These are phyloP conservation scores for Triops longicaudatus DNA, from an alignment of 1,140 invertebrate genomes.

Conservation along the genomic window DNA sequence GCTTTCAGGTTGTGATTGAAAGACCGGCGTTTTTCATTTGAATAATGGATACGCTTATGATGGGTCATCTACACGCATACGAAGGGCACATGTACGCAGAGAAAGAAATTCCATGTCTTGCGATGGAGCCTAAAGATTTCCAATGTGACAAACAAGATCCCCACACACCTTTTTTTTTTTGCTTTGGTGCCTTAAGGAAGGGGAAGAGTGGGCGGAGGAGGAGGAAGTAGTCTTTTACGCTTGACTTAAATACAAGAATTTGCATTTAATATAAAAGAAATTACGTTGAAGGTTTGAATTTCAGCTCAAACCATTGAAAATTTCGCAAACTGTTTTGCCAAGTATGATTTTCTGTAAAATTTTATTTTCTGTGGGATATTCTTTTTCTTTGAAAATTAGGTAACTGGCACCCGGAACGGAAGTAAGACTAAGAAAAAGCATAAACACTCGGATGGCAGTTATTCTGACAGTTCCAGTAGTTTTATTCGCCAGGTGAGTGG, in stretches of 20 bases:
- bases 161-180: background rate
- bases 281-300: no score
- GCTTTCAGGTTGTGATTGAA: background rate
- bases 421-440: constrained; percentile 27
- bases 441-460: constrained; percentile 31
- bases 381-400: background rate
- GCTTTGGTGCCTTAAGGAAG: no score
- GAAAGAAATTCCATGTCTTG: background rate
- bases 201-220: background rate
- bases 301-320: no score
- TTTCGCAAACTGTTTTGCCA: no score
- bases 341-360: background rate
- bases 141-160: background rate
- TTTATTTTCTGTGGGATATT: background rate
- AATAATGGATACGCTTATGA: background rate
- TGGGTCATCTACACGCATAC: background rate
- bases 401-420: background rate
- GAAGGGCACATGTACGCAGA: background rate
- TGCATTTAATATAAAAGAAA: background rate
- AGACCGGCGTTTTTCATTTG: background rate
- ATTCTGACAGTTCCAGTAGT: constrained; percentile 31
- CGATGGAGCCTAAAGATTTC: background rate
- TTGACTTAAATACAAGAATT: background rate
- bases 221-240: background rate
- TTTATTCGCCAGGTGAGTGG: constrained; percentile 31